phyloP scores from a whole-genome alignment of 2,888 invertebrate species.

The Cactoblastis cactorum region DNA sequence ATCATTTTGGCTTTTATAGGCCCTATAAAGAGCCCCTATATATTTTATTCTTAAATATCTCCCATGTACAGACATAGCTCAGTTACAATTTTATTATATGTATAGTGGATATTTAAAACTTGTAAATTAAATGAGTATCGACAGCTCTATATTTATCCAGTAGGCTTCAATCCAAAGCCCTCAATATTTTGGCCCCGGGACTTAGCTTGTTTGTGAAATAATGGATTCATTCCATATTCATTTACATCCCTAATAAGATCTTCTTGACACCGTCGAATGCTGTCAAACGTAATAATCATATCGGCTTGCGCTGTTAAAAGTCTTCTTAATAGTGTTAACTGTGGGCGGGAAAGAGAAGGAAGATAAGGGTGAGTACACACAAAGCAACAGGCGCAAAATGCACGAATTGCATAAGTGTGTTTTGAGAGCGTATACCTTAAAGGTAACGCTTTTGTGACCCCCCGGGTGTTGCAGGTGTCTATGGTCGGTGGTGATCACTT shows the following conservation, averaged over 20 bases:
- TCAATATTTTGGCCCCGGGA: conserved; percentile 58
- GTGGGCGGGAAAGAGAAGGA: conserved; percentile 23
- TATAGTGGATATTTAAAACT: no score
- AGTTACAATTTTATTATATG: no score
- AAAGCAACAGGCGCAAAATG: background rate
- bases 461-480: no score
- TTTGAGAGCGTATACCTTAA: no score
- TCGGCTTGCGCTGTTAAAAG: conserved; percentile 36
- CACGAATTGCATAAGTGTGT: no score
- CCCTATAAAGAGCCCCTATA: no score
- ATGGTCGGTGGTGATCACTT: no score
- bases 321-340: conserved; percentile 34
- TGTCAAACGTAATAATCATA: conserved; percentile 69
- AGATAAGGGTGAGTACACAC: background rate
- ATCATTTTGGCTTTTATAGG: no score
- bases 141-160: conserved; percentile 39
- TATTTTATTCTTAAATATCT: no score
- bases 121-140: no score
- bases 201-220: conserved; percentile 71
- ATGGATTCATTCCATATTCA: conserved; percentile 78
- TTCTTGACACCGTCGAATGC: conserved; percentile 59
- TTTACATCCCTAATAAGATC: conserved; percentile 76
- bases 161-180: conserved; percentile 36
- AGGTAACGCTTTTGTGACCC: no score
- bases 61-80: no score